Base-by-base conservation (phyloP, 2,797 vertebrate species). In the Selene dorsalis region DNA sequence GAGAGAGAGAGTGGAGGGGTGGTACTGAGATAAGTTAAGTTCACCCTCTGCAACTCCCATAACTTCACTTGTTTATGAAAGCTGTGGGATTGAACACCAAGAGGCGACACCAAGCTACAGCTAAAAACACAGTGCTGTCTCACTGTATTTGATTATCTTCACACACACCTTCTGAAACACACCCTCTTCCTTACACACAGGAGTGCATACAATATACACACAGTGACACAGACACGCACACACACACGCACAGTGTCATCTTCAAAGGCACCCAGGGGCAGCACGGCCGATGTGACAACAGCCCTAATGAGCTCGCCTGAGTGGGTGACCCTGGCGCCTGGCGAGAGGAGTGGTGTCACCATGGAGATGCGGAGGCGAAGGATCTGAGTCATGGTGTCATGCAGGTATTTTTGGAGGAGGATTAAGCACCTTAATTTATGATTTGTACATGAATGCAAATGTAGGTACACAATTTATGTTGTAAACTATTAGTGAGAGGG, bases 221-320 rank as follows among this genome's bases (percentile, higher is more conserved):
- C 75, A 66, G 26, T 59, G 32, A 82, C 77, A 80, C 68, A 56
- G 71, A 28, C 39, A 13, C 12, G 39, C 82, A 62, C 62, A 24
- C 45, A 67, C 67, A 50, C 79, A 48, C 74, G 38, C 61, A 69
- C 74, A 83, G 89, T 92, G 90, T 91, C 88, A 90, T 91, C 88
- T 84, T 89, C 89, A 89, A 90, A 92, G 87, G 87, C 86, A 87
- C 86, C 91, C 87, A 74, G 79, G 75, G 87, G 88, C 85, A 32
- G 77, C 82, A 69, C 57, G 80, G 89, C 78, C 70, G 45, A 89
- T 20, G 86, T 93, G 93, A 93, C 91, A 89, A 90, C 87, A 82
- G 82, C 82, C 87, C 89, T 93, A 93, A 93, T 91, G 91, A 93
- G 87, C 86, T 84, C 14, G 87, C 77, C 83, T 82, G 90, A 90